These are phyloP conservation scores for Laupala kohalensis DNA, from an alignment of 1,140 invertebrate genomes.

Conservation along the genomic window DNA sequence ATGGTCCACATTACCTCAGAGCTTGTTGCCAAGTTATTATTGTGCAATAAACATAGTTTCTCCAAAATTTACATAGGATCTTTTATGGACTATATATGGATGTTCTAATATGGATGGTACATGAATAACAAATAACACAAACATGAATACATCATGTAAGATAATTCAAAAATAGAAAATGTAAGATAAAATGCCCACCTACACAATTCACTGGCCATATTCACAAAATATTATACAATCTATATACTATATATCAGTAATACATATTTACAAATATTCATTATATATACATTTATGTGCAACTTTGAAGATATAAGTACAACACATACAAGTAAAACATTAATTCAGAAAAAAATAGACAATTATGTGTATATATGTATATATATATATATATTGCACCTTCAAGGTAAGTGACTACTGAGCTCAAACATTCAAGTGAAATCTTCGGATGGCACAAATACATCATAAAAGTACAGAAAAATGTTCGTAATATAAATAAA, in stretches of 20 bases:
- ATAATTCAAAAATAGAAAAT: neutral
- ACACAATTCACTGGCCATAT: neutral
- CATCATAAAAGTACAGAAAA: neutral
- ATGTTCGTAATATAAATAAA: neutral
- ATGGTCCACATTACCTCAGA: neutral
- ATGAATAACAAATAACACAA: neutral
- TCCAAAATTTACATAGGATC: neutral
- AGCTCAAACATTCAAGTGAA: neutral
- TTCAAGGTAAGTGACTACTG: neutral
- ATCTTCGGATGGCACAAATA: neutral
- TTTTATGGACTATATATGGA: neutral
- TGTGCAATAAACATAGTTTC: neutral
- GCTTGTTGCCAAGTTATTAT: neutral
- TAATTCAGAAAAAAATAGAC: neutral
- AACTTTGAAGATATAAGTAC: neutral
- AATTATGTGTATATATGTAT: neutral
- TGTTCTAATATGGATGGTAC: neutral
- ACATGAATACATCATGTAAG: neutral
- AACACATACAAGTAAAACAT: neutral
- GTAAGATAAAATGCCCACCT: neutral
- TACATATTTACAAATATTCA: conserved; percentile 4
- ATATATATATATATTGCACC: neutral
- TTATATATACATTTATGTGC: neutral
- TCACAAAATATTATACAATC: conserved; percentile 4
- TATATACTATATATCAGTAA: neutral